Conservation (phyloP, 2,797 vertebrate species). For the Pseudochirops cupreus region DNA sequence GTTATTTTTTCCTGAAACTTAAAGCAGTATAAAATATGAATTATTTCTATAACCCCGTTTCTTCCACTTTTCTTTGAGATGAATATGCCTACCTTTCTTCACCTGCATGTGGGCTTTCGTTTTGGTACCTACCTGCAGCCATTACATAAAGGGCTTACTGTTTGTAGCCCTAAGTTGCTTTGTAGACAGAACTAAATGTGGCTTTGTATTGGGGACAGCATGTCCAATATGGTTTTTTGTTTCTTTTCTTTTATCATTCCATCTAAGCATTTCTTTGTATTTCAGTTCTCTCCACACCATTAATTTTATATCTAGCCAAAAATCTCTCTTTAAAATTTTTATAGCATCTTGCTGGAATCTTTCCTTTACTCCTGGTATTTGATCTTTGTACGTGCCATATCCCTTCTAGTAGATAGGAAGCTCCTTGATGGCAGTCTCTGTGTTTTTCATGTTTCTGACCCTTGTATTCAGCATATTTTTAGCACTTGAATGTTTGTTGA, state of each 20-base stretch:
- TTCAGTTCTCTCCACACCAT: not conserved
- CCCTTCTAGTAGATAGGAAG: not conserved
- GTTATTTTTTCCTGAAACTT: not conserved
- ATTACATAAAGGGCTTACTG: not conserved
- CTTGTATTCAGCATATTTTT: not conserved
- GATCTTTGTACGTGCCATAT: not conserved
- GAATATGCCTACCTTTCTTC: not conserved
- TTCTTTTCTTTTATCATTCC: not conserved
- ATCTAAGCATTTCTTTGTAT: not conserved
- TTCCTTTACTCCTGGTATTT: not conserved
- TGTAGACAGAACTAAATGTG: not conserved
- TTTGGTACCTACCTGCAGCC: not conserved
- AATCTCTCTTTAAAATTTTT: not conserved
- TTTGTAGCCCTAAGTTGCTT: not conserved
- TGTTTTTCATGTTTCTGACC: not conserved
- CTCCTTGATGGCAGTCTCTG: not conserved
- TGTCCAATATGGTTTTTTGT: not conserved
- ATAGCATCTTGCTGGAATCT: not conserved
- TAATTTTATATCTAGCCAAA: not conserved
- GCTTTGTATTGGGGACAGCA: not conserved
- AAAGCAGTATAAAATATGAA: not conserved
- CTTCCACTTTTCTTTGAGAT: not conserved
- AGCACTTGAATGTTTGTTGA: not conserved
- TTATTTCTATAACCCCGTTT: not conserved
- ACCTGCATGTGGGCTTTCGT: not conserved